Percentiles rank a stretch among this genome's conserved stretches.
Conservation (phyloP, 2,797 vertebrate species). For the Hapalemur alaotrensis region DNA sequence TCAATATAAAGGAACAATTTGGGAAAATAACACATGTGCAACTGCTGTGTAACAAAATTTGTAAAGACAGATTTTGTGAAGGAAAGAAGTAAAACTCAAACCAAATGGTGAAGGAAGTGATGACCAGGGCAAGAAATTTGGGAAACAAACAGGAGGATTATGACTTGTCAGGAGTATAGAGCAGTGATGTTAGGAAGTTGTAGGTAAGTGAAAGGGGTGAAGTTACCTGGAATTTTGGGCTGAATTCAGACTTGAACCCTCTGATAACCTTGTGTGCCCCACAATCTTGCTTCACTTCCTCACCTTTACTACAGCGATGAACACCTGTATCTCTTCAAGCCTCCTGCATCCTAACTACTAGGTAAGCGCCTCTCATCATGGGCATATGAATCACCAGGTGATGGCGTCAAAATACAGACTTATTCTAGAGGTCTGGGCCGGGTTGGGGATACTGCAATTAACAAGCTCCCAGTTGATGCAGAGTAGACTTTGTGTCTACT, state of each 20-base stretch:
- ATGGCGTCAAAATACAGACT: not conserved
- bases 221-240: not conserved
- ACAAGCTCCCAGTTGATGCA: not conserved
- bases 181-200: not conserved
- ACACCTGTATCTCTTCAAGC: not conserved
- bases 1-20: not conserved
- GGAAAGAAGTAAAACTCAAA: not conserved
- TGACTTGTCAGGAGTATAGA: not conserved
- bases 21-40: not conserved
- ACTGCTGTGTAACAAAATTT: not conserved
- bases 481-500: not conserved
- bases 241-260: not conserved
- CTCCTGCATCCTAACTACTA: rapidly evolving
- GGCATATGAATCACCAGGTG: not conserved
- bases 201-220: not conserved
- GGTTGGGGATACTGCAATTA: not conserved
- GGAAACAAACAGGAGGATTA: not conserved
- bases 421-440: not conserved
- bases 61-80: not conserved
- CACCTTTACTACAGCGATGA: rapidly evolving
- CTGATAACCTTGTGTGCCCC: not conserved
- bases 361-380: not conserved
- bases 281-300: not conserved
- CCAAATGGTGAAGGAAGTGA: not conserved
- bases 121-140: not conserved